phyloP scores from a whole-genome alignment of 92 coral and sea anemone genomes.

The Heteractis magnifica region DNA sequence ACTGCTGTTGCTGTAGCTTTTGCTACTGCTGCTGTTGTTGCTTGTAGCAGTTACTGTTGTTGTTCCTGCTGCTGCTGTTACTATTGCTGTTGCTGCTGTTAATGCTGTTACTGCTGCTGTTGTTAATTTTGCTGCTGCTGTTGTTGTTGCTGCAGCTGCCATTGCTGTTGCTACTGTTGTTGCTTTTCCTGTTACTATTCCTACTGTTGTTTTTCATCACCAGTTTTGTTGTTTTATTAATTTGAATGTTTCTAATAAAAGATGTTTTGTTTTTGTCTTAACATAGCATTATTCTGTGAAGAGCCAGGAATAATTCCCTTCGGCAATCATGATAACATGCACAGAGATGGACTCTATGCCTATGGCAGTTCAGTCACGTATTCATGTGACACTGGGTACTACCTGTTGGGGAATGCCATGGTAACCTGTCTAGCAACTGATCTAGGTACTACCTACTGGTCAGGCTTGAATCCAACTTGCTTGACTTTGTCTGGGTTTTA shows the following conservation, averaged over 20 bases:
- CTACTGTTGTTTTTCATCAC: not conserved
- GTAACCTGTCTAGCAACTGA: constrained; percentile 2
- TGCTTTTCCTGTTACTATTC: too few relatives aligned
- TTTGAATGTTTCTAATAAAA: not conserved
- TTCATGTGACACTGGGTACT: constrained; percentile 18
- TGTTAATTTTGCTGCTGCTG: too few relatives aligned
- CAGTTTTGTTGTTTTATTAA: not conserved
- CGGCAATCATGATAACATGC: constrained; percentile 7
- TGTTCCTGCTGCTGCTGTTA: too few relatives aligned
- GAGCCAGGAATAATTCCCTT: constrained; percentile 9
- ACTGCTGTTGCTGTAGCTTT: too few relatives aligned
- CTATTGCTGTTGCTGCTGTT: too few relatives aligned
- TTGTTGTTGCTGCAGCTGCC: too few relatives aligned
- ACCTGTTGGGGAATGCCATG: constrained; percentile 46
- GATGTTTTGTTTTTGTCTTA: too few relatives aligned
- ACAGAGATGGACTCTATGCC: not conserved
- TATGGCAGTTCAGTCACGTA: constrained; percentile 8
- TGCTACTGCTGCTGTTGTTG: too few relatives aligned
- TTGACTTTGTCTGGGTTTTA: constrained; percentile 24
- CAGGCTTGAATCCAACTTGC: constrained; percentile 39
- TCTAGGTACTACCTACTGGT: constrained; percentile 31
- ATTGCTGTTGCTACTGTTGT: too few relatives aligned
- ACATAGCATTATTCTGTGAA: constrained; percentile 9
- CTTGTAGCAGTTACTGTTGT: too few relatives aligned
- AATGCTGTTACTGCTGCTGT: too few relatives aligned